A percentile compares a stretch with the other conserved stretches of the same genome.
Evolutionary conservation across 1,140 invertebrate genomes (phyloP).

Genomic region (Littorina saxatilis): DNA sequence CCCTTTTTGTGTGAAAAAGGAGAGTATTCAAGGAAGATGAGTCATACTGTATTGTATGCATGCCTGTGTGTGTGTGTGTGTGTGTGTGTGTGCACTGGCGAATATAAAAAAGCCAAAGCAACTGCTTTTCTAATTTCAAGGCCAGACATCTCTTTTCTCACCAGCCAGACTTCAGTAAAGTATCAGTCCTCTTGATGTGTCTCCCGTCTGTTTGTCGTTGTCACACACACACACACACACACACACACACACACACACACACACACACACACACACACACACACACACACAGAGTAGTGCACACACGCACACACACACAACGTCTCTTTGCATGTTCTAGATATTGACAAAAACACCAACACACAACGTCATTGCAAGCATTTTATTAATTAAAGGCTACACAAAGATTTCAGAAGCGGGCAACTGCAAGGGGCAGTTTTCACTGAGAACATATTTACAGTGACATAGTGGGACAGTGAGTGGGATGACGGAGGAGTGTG

Average conservation of each 20-base stretch:
- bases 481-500: too few species aligned
- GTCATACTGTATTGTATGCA: too few species aligned
- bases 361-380: slow-evolving; percentile 15
- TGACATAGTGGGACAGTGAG: background rate
- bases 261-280: background rate
- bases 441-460: background rate
- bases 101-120: too few species aligned
- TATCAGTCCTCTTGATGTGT: too few species aligned
- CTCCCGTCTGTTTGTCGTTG: too few species aligned
- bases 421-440: background rate
- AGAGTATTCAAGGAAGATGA: too few species aligned
- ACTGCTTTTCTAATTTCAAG: too few species aligned
- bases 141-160: too few species aligned
- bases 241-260: background rate
- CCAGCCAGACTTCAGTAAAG: too few species aligned
- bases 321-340: background rate
- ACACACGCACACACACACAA: background rate
- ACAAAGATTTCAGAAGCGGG: slow-evolving; percentile 12
- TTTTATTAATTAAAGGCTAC: slow-evolving; percentile 14
- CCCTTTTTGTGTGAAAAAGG: too few species aligned
- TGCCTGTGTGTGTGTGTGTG: too few species aligned
- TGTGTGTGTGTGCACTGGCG: too few species aligned
- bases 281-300: background rate
- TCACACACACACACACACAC: background rate
- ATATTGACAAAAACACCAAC: slow-evolving; percentile 3